Conservation (phyloP, 2,888 invertebrate species). For the Pachliopta kotzebuea region DNA sequence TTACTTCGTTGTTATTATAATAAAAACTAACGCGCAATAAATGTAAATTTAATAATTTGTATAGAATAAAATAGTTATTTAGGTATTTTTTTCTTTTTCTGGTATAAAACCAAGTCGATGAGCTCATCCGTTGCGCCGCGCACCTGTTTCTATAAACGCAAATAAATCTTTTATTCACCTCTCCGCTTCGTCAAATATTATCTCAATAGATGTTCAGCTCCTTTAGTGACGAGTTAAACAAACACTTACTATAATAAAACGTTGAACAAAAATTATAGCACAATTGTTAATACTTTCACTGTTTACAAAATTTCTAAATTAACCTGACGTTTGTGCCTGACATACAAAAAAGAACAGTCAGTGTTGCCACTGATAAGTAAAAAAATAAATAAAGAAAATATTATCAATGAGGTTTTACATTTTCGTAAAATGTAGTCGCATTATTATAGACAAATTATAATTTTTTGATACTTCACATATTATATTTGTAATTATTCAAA, state of each 20-base stretch:
- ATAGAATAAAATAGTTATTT: not conserved
- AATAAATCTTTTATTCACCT: slow-evolving; percentile 13
- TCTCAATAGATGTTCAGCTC: not conserved
- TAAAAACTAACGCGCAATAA: no score
- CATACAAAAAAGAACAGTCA: not conserved
- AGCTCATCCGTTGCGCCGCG: slow-evolving; percentile 29
- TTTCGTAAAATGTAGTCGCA: no score
- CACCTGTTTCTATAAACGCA: slow-evolving; percentile 28
- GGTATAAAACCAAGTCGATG: slow-evolving; percentile 25
- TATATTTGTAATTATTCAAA: no score
- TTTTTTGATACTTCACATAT: no score
- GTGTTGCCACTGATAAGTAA: not conserved
- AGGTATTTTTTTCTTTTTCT: no score
- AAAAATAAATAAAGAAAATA: not conserved
- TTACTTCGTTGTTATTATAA: no score
- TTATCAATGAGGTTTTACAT: not conserved
- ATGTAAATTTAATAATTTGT: not conserved
- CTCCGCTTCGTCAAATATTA: not conserved
- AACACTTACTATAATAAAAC: not conserved
- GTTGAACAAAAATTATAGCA: slow-evolving; percentile 2
- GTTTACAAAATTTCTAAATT: slow-evolving; percentile 10
- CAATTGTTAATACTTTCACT: not conserved
- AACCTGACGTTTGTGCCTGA: not conserved
- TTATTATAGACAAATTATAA: no score
- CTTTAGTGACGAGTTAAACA: not conserved